These are phyloP conservation scores for Centroberyx gerrardi DNA, from an alignment of 2,797 vertebrate genomes.

Conservation along the genomic window DNA sequence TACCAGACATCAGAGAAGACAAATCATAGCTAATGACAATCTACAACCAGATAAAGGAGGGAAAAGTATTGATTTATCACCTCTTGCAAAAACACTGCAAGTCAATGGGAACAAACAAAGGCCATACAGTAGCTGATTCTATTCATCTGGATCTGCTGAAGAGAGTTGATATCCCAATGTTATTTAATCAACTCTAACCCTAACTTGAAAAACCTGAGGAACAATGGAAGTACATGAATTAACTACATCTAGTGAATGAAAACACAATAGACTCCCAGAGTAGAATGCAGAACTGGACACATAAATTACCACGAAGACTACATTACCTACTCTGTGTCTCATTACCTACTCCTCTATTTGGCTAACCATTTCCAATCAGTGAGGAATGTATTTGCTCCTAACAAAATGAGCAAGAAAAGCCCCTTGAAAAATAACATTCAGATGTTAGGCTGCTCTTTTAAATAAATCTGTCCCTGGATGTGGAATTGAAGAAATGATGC, in stretches of 20 bases:
- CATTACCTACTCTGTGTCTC: slow-evolving; percentile 23
- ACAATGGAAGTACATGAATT: slow-evolving; percentile 21
- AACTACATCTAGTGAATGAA: slow-evolving; percentile 35
- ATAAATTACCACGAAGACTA: slow-evolving; percentile 33
- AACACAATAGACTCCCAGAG: slow-evolving; percentile 26
- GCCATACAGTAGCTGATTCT: background rate
- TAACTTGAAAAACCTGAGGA: slow-evolving; percentile 23
- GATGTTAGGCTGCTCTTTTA: slow-evolving; percentile 16
- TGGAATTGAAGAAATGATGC: slow-evolving; percentile 72
- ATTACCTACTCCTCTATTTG: slow-evolving; percentile 23
- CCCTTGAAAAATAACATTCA: slow-evolving; percentile 28
- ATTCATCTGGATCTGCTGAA: slow-evolving; percentile 25
- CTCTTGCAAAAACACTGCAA: background rate
- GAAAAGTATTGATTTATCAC: slow-evolving; percentile 82
- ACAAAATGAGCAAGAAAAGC: background rate
- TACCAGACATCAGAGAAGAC: slow-evolving; percentile 89
- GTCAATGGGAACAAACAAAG: background rate
- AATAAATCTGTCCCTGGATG: slow-evolving; percentile 54
- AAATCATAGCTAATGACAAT: slow-evolving; percentile 82
- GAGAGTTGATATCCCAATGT: slow-evolving; percentile 3
- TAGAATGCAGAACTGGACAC: slow-evolving; percentile 9
- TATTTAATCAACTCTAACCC: slow-evolving; percentile 41
- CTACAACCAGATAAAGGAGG: slow-evolving; percentile 90
- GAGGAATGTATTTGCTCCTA: slow-evolving; percentile 10
- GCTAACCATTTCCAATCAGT: slow-evolving; percentile 22